phyloP scores from a whole-genome alignment of 2,113 vertebrate genomes.

The Apaloderma vittatum region DNA sequence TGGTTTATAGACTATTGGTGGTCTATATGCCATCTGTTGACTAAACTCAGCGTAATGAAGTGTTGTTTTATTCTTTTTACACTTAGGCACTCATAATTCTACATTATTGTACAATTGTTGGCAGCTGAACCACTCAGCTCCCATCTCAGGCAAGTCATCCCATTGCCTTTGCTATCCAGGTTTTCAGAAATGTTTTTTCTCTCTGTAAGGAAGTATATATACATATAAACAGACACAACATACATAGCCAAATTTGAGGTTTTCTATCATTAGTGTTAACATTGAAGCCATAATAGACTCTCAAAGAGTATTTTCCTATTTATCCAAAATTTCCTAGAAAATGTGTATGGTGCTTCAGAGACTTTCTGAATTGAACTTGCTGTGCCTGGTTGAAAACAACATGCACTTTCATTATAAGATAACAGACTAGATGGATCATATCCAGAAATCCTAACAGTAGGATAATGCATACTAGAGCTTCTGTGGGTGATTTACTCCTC shows the following conservation, averaged over 20 bases:
- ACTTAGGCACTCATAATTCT: neutral
- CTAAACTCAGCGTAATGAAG: constrained; percentile 12
- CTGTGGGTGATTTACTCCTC: neutral
- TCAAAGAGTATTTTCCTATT: neutral
- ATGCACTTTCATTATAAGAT: neutral
- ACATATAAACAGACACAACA: neutral
- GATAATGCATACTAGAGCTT: neutral
- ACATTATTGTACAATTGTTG: neutral
- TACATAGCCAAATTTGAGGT: neutral
- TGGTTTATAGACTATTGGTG: constrained; percentile 31
- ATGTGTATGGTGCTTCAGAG: neutral
- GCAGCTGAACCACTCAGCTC: neutral
- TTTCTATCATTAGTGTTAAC: neutral
- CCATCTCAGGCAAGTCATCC: neutral
- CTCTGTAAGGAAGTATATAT: neutral
- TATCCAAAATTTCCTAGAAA: neutral
- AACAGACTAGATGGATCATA: neutral
- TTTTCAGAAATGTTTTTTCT: neutral
- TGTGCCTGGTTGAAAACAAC: neutral
- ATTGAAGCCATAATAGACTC: neutral
- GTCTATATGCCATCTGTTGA: constrained; percentile 27
- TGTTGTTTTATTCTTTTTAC: neutral
- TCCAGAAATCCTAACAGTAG: neutral
- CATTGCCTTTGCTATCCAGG: neutral
- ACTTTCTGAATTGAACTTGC: neutral